phyloP scores from a whole-genome alignment of 2,113 vertebrate species.

The Corythoichthys haematopterus region DNA sequence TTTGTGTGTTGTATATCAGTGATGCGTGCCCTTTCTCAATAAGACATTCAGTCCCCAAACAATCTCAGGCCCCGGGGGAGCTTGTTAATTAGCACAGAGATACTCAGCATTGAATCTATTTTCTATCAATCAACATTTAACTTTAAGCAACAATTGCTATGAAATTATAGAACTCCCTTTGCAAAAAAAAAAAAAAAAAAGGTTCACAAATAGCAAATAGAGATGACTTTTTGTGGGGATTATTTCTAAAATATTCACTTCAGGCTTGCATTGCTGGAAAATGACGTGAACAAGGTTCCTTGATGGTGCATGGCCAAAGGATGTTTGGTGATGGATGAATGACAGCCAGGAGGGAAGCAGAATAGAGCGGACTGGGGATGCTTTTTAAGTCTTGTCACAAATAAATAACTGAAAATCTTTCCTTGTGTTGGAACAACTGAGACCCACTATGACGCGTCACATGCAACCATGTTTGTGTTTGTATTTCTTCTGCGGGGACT shows the following conservation, averaged over 20 bases:
- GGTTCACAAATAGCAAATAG: not conserved
- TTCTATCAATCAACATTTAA: slow-evolving; percentile 32
- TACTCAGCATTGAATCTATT: slow-evolving; percentile 25
- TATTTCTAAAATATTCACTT: not conserved
- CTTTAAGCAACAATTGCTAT: slow-evolving; percentile 16
- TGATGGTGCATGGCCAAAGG: slow-evolving; percentile 1
- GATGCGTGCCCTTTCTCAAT: not conserved
- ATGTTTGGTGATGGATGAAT: slow-evolving; percentile 21
- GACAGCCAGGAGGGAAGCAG: slow-evolving; percentile 1
- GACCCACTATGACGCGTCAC: not conserved
- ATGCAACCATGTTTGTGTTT: not conserved
- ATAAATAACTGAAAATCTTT: not conserved
- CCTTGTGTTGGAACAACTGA: not conserved
- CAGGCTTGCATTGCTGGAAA: not conserved
- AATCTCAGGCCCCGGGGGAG: slow-evolving; percentile 2
- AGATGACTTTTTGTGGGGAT: not conserved
- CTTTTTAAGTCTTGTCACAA: slow-evolving; percentile 14
- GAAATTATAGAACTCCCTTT: too few species aligned
- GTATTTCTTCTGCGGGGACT: not conserved
- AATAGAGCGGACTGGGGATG: slow-evolving; percentile 11
- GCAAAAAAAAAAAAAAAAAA: too few species aligned
- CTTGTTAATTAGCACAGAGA: slow-evolving; percentile 22
- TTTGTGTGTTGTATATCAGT: not conserved
- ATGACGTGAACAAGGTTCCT: not conserved
- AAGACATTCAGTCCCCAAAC: slow-evolving; percentile 19